Evolutionary conservation across 1,140 invertebrate genomes (phyloP).

Genomic region (Zaprionus lachaisei): DNA sequence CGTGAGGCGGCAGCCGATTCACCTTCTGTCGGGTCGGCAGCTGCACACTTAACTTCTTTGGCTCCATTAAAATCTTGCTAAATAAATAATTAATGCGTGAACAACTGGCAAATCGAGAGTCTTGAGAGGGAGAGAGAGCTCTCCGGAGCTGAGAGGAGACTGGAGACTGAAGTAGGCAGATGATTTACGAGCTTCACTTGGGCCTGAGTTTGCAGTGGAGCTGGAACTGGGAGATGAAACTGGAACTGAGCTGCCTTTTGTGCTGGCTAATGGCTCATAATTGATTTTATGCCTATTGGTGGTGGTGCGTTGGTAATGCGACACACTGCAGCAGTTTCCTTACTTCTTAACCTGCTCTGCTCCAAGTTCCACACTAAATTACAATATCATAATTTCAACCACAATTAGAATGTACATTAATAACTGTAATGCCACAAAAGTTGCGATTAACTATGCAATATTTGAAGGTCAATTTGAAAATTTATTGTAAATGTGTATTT

Average conservation of each 20-base stretch:
- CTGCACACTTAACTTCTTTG: conserved; percentile 74
- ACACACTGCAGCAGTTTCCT: conserved; percentile 62
- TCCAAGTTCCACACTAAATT: conserved; percentile 22
- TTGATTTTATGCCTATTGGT: conserved; percentile 81
- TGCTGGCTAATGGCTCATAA: conserved; percentile 74
- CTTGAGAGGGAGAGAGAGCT: background rate
- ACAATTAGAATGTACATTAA: conserved; percentile 73
- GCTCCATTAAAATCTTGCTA: conserved; percentile 80
- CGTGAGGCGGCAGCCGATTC: conserved; percentile 42
- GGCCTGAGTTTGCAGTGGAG: background rate
- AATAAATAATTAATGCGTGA: conserved; percentile 81
- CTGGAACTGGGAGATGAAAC: background rate
- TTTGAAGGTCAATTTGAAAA: conserved; percentile 25
- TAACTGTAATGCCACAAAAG: conserved; percentile 60
- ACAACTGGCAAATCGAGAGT: conserved; percentile 53
- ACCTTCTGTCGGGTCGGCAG: conserved; percentile 44
- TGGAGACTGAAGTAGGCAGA: conserved; percentile 18
- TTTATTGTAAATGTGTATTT: too few species aligned
- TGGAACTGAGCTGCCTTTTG: conserved; percentile 32
- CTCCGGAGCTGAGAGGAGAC: background rate
- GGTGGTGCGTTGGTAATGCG: conserved; percentile 70
- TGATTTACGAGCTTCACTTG: conserved; percentile 72
- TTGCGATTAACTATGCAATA: conserved; percentile 60
- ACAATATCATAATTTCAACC: conserved; percentile 75
- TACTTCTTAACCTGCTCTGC: too few species aligned